Percentiles rank a stretch among this genome's conserved stretches.
Conservation (phyloP, 2,113 vertebrate genomes). For the Strigops habroptila region DNA sequence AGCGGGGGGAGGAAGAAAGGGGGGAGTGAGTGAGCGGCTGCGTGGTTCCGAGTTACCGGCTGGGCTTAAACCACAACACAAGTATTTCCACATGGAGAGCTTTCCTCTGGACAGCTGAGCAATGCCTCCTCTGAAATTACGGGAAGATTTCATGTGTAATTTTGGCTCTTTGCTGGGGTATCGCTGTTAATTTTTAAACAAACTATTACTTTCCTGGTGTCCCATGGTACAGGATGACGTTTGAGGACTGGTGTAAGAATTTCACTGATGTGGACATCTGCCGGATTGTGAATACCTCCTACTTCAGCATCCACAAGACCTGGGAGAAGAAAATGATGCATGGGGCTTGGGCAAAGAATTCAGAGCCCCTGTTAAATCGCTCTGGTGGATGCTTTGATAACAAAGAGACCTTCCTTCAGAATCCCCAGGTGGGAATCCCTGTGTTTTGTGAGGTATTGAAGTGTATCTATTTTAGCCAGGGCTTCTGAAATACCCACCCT, state of each 20-base stretch:
- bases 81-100: neutral
- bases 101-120: neutral
- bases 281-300: conserved; percentile 86
- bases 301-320: conserved; percentile 83
- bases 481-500: neutral
- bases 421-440: conserved; percentile 86
- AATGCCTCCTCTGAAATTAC: neutral
- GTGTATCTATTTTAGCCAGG: neutral
- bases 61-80: no score
- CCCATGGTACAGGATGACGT: conserved; percentile 81
- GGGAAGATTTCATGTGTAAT: neutral
- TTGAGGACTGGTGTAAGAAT: conserved; percentile 90
- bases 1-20: no score
- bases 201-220: neutral
- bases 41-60: no score
- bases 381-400: conserved; percentile 91
- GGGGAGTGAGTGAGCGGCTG: no score
- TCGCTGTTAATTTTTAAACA: neutral
- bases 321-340: conserved; percentile 80
- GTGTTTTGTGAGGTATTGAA: neutral
- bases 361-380: conserved; percentile 84
- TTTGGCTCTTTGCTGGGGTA: neutral
- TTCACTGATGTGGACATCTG: conserved; percentile 87
- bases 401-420: conserved; percentile 88
- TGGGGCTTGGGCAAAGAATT: conserved; percentile 83